Base-by-base conservation (phyloP, 2,888 invertebrate species). In the Callinectes sapidus region DNA sequence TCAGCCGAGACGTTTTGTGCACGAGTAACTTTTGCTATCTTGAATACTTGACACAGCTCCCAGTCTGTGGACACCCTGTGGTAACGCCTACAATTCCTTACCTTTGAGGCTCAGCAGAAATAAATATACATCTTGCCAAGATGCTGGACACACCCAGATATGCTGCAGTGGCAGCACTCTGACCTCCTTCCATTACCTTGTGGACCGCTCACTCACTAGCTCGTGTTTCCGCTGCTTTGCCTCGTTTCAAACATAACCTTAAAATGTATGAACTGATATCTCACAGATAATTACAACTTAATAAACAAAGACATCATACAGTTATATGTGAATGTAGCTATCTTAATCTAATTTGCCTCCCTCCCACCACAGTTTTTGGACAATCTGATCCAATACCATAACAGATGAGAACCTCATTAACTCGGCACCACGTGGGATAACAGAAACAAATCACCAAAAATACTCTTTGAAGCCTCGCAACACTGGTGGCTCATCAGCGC, bases 211-310 rank as follows among this genome's bases (percentile, higher is more conserved):
- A 81, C 81, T 81, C 81, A 35, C 28, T 81, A 6, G 32, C 81
- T 81, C 2, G 35, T 32, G 81, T 81, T 81, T 81, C 81, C 81
- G 81, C 81, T 81, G 81, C 81, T 81, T 81, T 6, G 35, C 81
- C 35, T 81, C 81, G 23, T 92, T 89, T 18, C 89, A 89, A 92
- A 89, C 42, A 89, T 61, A 88, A 89, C 55, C 81, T 85, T 86
- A 89, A 89, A 86, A 92, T 42, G 85, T 42, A 91, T 61, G 23
- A 90, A 90, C 81, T 90, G 90, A 90, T 90, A 86, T 85, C 86
- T 90, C 86, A 88, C 88, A 89, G 87, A 77, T 91, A 91, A 89
- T 85, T 92, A 89, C 89, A 92, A 92, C 92, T 92, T 92, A 89
- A 89, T 89, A 89, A 77, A 92, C 55, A 91, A 87, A 71, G 90